phyloP scores from a whole-genome alignment of 1,140 invertebrate genomes.

The Megalonaias nervosa region DNA sequence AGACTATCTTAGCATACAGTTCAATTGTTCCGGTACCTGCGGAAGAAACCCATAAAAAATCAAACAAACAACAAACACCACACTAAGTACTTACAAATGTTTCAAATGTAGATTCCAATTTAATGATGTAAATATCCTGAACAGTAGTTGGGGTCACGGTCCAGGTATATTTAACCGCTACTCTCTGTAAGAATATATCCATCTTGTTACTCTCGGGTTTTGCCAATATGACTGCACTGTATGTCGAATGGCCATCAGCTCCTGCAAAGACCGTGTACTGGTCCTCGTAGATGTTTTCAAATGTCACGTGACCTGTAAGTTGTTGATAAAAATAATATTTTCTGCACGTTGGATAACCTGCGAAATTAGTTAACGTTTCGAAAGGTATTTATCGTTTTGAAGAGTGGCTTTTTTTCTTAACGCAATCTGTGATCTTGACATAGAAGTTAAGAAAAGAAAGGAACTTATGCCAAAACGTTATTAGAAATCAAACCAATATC shows the following conservation, averaged over 20 bases:
- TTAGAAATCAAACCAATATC: no score
- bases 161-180: constrained; percentile 45
- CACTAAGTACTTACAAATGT: constrained; percentile 23
- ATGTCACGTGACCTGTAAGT: constrained; percentile 32
- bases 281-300: constrained; percentile 37
- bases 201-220: constrained; percentile 12
- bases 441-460: no score
- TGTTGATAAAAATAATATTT: neutral
- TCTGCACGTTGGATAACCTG: neutral
- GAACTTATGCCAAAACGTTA: no score
- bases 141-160: constrained; percentile 38
- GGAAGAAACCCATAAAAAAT: no score
- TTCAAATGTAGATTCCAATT: constrained; percentile 41
- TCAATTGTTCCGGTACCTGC: no score
- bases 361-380: neutral
- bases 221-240: constrained; percentile 33
- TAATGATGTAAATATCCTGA: constrained; percentile 43
- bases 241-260: constrained; percentile 33
- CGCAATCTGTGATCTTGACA: no score
- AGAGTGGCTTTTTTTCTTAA: no score
- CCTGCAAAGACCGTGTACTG: constrained; percentile 32
- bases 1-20: no score
- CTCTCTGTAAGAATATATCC: constrained; percentile 43
- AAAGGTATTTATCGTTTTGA: no score
- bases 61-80: no score